Base-by-base conservation (phyloP, 1,140 invertebrate species). In the Aphelenchoides fujianensis region DNA sequence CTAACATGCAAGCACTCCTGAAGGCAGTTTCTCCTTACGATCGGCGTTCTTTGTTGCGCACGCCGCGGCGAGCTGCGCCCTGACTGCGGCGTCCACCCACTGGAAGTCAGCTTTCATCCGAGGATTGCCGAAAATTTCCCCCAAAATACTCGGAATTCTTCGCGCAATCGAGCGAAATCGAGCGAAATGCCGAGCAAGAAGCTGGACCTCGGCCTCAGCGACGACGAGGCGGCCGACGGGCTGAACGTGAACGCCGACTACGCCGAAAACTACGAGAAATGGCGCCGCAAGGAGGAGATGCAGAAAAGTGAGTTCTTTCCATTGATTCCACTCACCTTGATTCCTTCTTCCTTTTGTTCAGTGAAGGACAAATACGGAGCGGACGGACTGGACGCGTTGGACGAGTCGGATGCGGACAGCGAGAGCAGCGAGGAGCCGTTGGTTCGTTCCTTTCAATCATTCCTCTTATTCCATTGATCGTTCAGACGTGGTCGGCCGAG, bases 221-320 rank as follows among this genome's bases (percentile, higher is more conserved):
- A 68, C 23, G 81, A 77, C 2, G 84, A 87, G 28, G 81, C 87
- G 66, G 84, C 82, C 0, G n/a, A n/a, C n/a, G 86, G 87, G 53
- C 85, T 93, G 23, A 89, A 89, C 79, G 90, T 90, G 55, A 91
- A 93, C 83, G 88, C 89, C 79, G 88, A 89, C 59, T 94, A 92
- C 86, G 92, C 92, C 0, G 89, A 90, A 76, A 90, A 89, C 79
- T 94, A 94, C 80, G 88, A 92, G 78, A 86, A 83, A 68, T 92
- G 91, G 89, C 87, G 92, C 68, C 88, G 90, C 77, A 92, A 92
- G 80, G 92, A 94, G 86, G 90, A 93, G 84, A 84, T 92, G 27
- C 89, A 92, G 78, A 93, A 91, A 88, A 86, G 92, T 93, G 88
- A 88, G 88, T 27, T 5, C 28, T 73, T 36, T 53, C 72, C 19